phyloP scores from a whole-genome alignment of 2,113 vertebrate genomes.

The Ophiodon elongatus region DNA sequence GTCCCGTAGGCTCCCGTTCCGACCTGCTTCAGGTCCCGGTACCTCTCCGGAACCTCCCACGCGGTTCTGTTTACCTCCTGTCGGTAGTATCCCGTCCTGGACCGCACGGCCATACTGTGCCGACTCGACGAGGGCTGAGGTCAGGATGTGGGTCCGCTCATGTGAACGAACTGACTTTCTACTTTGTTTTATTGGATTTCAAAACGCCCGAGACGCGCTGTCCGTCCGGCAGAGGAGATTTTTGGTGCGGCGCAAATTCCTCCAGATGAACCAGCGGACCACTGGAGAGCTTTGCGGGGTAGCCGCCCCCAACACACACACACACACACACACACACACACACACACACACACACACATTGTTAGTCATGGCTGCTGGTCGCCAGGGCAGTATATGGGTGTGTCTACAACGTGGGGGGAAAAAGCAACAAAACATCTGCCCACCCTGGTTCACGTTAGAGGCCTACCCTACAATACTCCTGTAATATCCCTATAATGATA shows the following conservation, averaged over 20 bases:
- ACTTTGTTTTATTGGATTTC: background rate
- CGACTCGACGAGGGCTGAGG: constrained; percentile 9
- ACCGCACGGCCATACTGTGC: constrained; percentile 75
- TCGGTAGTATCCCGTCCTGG: constrained; percentile 87
- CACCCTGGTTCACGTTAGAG: background rate
- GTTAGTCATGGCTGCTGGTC: constrained; percentile 36
- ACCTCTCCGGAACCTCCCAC: constrained; percentile 92
- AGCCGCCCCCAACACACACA: constrained; percentile 7
- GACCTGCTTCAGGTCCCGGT: constrained; percentile 90
- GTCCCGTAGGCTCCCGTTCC: constrained; percentile 94
- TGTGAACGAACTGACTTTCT: background rate
- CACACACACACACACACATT: background rate
- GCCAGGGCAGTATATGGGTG: constrained; percentile 62
- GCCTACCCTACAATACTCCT: background rate
- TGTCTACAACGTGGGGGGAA: constrained; percentile 55
- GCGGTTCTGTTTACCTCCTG: constrained; percentile 91
- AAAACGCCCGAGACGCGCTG: background rate
- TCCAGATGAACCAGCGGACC: constrained; percentile 32
- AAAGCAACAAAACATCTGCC: constrained; percentile 62
- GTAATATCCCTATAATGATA: too few species aligned
- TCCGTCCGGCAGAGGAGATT: background rate
- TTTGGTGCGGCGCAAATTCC: constrained; percentile 22
- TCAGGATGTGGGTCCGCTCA: constrained; percentile 30
- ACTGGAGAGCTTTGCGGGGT: background rate
- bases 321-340: background rate